Evolutionary conservation across 2,797 vertebrate genomes (phyloP), one percentile per base, ranked within the genome.

Genomic region (Triplophysa bombifrons): DNA sequence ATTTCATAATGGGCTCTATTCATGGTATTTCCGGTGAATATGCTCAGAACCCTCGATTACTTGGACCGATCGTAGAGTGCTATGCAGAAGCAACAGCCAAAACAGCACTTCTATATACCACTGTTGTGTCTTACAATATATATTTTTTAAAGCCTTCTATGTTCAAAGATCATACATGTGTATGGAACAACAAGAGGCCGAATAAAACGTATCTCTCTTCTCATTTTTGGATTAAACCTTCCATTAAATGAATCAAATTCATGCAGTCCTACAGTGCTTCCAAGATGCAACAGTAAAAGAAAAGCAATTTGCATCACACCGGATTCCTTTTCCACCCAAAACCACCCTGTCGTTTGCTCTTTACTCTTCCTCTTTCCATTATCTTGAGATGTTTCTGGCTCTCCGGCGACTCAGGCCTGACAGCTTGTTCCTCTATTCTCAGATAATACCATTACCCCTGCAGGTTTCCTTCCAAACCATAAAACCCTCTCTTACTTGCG

Each of bases 361-460:
- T 75, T 34, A 72, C 51, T 41, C 61, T 13, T 16, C 11, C 6
- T 22, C 22, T 72, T 30, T 55, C 56, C 73, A 20, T 13, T 60
- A 63, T 76, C 76, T 83, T 71, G 78, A 77, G 56, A 80, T 53
- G 65, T 58, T 76, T 70, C 30, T n/a, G 58, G 60, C 65, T 56
- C 81, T 88, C 71, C 74, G 80, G 84, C 76, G 84, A 84, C 85
- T 87, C 83, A 88, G 85, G 85, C 76, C 86, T 84, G 83, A 82
- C 86, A 85, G 86, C 88, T 85, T 83, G 80, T 86, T 89, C 80
- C 58, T 77, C 60, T 77, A 87, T 69, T 83, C 82, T 84, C 84
- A 87, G 84, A 91, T 91, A 89, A 90, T 84, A 83, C 78, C 90
- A 90, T 90, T 92, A 91, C 87, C 87, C 83, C 88, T 80, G 84